phyloP scores from a whole-genome alignment of 2,113 vertebrate species.

The Aramus guarauna region DNA sequence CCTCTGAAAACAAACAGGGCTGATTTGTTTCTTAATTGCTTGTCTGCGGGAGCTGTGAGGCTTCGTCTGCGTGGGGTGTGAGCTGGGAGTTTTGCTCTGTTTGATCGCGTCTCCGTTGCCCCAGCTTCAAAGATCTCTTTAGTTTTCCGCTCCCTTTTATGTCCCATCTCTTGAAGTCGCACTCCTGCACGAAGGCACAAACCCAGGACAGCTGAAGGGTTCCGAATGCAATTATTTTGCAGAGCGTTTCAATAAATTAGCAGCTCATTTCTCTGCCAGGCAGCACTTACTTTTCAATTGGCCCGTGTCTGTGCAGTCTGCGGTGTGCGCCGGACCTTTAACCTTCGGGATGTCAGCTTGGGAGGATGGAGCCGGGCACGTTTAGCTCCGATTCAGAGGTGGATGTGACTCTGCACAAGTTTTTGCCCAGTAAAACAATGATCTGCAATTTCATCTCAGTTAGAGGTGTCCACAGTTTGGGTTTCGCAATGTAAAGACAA shows the following conservation, averaged over 20 bases:
- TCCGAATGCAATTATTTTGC: conserved; percentile 24
- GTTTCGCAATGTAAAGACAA: neutral
- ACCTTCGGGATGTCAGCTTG: neutral
- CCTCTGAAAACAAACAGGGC: neutral
- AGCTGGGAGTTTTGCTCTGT: neutral
- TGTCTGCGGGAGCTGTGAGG: neutral
- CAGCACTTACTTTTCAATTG: neutral
- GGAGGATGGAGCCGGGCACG: fast-evolving
- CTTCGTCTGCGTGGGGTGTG: fast-evolving
- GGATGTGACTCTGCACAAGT: neutral
- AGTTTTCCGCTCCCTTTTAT: neutral
- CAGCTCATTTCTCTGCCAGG: neutral
- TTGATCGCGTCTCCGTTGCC: neutral
- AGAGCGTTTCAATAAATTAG: neutral
- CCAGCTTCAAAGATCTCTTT: conserved; percentile 25
- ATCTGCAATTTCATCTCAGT: neutral
- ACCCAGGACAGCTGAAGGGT: neutral
- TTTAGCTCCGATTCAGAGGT: neutral
- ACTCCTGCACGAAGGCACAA: neutral
- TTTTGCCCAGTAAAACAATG: neutral
- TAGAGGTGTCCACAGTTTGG: neutral
- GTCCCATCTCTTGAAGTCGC: neutral
- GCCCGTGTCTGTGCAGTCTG: neutral
- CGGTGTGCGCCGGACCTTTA: neutral
- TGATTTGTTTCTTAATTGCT: neutral